Base-by-base conservation (phyloP, 2,797 vertebrate species). In the Lutjanus argentimaculatus region DNA sequence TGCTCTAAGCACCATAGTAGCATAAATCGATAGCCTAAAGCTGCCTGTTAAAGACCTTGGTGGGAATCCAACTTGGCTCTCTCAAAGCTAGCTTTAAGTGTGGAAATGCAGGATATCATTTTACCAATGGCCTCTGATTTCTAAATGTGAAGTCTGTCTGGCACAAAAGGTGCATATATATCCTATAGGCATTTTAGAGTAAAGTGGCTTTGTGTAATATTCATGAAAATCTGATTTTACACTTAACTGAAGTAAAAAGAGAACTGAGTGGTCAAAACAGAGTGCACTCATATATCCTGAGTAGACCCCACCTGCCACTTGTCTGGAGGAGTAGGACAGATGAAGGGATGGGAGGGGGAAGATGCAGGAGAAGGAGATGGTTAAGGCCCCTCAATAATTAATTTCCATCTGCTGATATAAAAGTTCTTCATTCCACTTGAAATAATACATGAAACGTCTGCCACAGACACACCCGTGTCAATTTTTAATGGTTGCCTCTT, bases 391-490 rank as follows among this genome's bases (percentile, higher is more conserved):
- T 93, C 65, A 79, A 89, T 89, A 88, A 90, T 92, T 84, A 7
- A 92, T 89, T 72, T 48, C 70, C 72, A 71, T 80, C 85, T 75
- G 83, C 64, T 67, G 25, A 74, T 83, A 64, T 82, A 72, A 86
- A 89, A 81, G 36, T 82, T 80, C 59, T 75, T 77, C 46, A 87
- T 90, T 93, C 78, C 77, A 84, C 83, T 89, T 92, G 85, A 91
- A 90, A 91, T 91, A 87, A 88, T 87, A 89, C 81, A 88, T 90
- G 85, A 92, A 92, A 85, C 15, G 75, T 80, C 84, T 79, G 61
- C 78, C 77, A 82, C 67, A 83, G 89, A 91, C 74, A 77, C 74
- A 84, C 77, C 75, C 43, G 19, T 79, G 61, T 93, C 68, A 89
- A 88, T 91, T 84, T 92, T 92, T 90, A 77, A 93, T 89, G 76